Conservation (phyloP, 2,888 invertebrate species). For the Pseudanteris insignis region DNA sequence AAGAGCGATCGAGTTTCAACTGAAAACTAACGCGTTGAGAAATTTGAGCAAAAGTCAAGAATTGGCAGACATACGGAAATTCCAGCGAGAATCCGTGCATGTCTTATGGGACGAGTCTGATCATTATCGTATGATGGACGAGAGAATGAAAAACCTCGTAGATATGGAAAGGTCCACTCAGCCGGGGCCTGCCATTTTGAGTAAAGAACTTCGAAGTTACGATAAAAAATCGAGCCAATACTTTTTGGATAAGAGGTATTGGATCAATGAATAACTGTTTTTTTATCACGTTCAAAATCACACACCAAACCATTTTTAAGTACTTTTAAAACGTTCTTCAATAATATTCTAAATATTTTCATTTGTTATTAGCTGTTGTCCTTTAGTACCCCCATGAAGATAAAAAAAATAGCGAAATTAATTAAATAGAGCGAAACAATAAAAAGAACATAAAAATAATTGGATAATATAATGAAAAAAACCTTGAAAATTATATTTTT, state of each 20-base stretch:
- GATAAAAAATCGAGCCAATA: constrained; percentile 72
- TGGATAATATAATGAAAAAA: too few relatives aligned
- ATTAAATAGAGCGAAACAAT: too few relatives aligned
- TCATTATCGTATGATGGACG: constrained; percentile 66
- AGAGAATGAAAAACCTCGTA: constrained; percentile 64
- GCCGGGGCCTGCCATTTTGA: constrained; percentile 71
- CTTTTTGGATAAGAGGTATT: constrained; percentile 75
- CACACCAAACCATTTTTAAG: too few relatives aligned
- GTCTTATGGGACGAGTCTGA: constrained; percentile 58
- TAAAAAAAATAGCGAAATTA: too few relatives aligned
- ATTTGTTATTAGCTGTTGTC: too few relatives aligned
- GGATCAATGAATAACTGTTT: not conserved
- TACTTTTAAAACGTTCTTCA: too few relatives aligned
- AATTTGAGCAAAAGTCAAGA: constrained; percentile 69
- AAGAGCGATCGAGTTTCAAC: constrained; percentile 72
- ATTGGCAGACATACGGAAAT: constrained; percentile 64
- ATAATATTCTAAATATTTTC: too few relatives aligned
- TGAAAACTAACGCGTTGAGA: constrained; percentile 65
- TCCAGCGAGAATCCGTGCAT: constrained; percentile 57
- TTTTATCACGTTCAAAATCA: too few relatives aligned
- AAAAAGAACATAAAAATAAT: too few relatives aligned
- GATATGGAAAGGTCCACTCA: constrained; percentile 70
- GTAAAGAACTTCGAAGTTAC: constrained; percentile 73
- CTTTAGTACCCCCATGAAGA: too few relatives aligned
- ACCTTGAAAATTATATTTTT: too few relatives aligned